These are phyloP conservation scores for Dromococcyx pavoninus DNA, from an alignment of 2,797 vertebrate genomes.

Conservation along the genomic window DNA sequence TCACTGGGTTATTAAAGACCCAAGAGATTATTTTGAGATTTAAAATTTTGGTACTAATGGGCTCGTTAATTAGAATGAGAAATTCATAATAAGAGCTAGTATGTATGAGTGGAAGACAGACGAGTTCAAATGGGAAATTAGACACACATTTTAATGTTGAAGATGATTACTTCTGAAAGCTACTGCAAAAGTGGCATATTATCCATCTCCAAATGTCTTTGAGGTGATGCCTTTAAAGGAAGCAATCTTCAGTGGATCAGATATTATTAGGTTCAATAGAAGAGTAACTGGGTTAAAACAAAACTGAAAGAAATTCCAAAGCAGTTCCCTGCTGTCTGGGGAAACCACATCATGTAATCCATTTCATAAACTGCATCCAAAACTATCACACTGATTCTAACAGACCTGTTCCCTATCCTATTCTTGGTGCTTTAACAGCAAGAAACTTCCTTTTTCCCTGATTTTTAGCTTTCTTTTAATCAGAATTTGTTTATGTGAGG, in stretches of 20 bases:
- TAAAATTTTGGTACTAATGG: constrained; percentile 8
- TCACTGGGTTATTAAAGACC: not conserved
- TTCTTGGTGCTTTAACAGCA: not conserved
- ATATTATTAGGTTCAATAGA: not conserved
- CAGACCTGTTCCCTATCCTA: not conserved
- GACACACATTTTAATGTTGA: not conserved
- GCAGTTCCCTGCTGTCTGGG: not conserved
- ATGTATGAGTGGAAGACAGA: not conserved
- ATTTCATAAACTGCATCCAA: not conserved
- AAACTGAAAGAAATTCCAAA: not conserved
- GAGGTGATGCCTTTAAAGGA: not conserved
- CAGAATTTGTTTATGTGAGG: not conserved
- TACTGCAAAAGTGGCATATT: not conserved
- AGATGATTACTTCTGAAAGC: constrained; percentile 33
- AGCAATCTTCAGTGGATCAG: constrained; percentile 1
- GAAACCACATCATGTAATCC: not conserved
- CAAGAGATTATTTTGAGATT: not conserved
- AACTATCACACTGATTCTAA: not conserved
- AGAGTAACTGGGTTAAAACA: not conserved
- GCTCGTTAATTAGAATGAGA: constrained; percentile 22
- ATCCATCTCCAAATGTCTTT: not conserved
- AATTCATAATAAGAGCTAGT: not conserved
- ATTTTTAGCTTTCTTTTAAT: not conserved
- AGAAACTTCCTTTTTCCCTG: not conserved
- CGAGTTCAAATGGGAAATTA: not conserved